Conservation (phyloP, 2,888 invertebrate genomes). For the Achlya flavicornis region DNA sequence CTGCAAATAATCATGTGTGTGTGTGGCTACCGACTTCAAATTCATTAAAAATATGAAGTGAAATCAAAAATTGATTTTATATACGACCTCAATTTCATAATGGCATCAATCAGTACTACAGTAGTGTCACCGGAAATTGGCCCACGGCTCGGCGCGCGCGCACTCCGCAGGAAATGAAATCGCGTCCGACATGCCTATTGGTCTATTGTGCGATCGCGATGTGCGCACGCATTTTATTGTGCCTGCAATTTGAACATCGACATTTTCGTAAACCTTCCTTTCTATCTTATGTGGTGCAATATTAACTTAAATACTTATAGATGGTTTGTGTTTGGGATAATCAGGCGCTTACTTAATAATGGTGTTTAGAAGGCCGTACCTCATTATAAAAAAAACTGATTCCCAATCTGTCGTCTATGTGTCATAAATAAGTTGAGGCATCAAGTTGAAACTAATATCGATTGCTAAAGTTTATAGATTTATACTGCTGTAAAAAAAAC, state of each 20-base stretch:
- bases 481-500: too few species aligned
- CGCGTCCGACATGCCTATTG: conserved; percentile 74
- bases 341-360: too few species aligned
- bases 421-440: too few species aligned
- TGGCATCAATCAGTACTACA: conserved; percentile 44
- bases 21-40: background rate
- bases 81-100: conserved; percentile 43
- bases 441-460: too few species aligned
- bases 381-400: too few species aligned
- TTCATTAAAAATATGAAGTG: conserved; percentile 20
- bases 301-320: background rate
- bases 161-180: conserved; percentile 74
- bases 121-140: conserved; percentile 71
- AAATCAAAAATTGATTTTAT: conserved; percentile 40
- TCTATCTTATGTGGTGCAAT: conserved; percentile 9
- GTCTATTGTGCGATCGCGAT: conserved; percentile 68
- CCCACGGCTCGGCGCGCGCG: conserved; percentile 74
- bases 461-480: too few species aligned
- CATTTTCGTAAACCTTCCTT: background rate
- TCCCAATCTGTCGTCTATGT: too few species aligned
- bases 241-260: conserved; percentile 9
- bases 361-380: too few species aligned
- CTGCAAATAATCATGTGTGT: background rate
- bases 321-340: too few species aligned
- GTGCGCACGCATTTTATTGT: conserved; percentile 30